phyloP scores from a whole-genome alignment of 2,113 vertebrate species.

The Pseudorectes ferrugineus region DNA sequence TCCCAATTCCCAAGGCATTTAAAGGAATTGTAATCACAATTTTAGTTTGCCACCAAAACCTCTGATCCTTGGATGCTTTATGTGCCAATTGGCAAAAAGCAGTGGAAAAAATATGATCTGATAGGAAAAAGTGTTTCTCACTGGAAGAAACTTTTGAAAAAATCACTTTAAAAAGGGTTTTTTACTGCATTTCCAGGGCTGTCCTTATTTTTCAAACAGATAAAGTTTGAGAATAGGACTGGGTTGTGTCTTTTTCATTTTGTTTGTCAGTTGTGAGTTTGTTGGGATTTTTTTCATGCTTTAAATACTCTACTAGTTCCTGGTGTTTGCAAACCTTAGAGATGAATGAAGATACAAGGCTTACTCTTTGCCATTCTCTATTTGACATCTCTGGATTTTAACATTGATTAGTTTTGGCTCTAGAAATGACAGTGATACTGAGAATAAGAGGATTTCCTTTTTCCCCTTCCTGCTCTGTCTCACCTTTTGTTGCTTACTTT shows the following conservation, averaged over 20 bases:
- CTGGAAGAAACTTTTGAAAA: neutral
- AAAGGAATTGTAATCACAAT: neutral
- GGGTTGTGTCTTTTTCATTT: neutral
- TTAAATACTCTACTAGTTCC: neutral
- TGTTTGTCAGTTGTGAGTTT: neutral
- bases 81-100: neutral
- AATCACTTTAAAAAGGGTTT: neutral
- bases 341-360: neutral
- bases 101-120: fast-evolving
- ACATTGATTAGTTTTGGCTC: neutral
- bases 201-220: neutral
- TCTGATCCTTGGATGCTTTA: neutral
- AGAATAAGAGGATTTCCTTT: neutral
- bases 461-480: neutral
- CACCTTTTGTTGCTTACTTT: neutral
- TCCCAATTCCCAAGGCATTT: neutral
- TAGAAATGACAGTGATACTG: neutral
- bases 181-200: neutral
- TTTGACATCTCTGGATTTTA: neutral
- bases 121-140: neutral
- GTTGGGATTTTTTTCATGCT: fast-evolving
- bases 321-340: neutral
- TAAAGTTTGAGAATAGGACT: neutral
- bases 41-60: neutral
- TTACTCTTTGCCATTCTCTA: neutral